phyloP scores from a whole-genome alignment of 2,113 vertebrate genomes.

The Cryptotis parvus region DNA sequence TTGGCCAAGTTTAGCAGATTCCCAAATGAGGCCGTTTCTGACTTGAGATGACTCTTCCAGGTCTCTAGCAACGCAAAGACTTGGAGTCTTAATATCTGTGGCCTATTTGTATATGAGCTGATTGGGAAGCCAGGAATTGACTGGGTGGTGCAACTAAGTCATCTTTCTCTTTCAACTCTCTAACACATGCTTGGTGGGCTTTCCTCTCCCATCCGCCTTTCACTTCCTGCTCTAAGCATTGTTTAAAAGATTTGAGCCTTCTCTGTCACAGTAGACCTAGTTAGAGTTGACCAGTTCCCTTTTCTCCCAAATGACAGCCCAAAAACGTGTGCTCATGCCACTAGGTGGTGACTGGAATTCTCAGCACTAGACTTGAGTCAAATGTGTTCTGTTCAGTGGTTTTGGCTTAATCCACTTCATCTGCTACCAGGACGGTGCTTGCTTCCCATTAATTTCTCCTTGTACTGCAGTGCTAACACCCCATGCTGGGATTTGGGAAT shows the following conservation, averaged over 20 bases:
- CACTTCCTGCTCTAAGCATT: neutral
- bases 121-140: neutral
- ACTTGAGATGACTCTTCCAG: neutral
- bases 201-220: neutral
- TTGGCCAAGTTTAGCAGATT: neutral
- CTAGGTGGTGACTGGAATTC: neutral
- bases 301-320: neutral
- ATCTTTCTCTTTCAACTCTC: conserved; percentile 53
- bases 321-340: too few species aligned
- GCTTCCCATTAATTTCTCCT: neutral
- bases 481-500: neutral
- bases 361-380: neutral
- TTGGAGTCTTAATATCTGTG: neutral
- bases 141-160: neutral
- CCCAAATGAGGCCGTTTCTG: neutral
- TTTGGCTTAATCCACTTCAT: neutral
- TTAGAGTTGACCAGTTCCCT: neutral
- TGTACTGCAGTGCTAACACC: neutral
- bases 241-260: neutral
- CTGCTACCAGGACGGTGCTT: neutral
- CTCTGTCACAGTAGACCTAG: neutral
- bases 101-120: neutral
- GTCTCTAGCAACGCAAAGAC: neutral
- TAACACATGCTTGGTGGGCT: neutral
- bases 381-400: neutral